Conservation (phyloP, 2,888 invertebrate genomes). For the Trissoscelio sp. region DNA sequence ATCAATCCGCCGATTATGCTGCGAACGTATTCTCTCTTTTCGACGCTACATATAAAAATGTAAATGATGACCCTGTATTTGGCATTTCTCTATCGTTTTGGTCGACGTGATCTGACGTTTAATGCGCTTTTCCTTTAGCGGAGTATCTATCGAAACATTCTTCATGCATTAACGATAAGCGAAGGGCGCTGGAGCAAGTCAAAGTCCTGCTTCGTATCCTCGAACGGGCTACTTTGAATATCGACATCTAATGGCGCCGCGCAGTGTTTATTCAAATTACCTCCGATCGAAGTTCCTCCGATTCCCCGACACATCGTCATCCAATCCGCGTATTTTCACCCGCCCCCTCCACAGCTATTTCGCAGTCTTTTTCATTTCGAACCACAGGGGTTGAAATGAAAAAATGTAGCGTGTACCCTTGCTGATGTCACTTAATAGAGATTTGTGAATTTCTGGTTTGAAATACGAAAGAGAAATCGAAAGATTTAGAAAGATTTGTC, state of each 20-base stretch:
- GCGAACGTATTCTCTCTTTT: constrained; percentile 54
- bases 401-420: constrained; percentile 33
- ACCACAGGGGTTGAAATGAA: neutral
- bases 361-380: constrained; percentile 19
- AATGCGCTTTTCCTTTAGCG: constrained; percentile 63
- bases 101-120: constrained; percentile 66
- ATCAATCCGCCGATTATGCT: constrained; percentile 60
- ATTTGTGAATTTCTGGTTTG: constrained; percentile 47
- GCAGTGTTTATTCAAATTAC: constrained; percentile 78
- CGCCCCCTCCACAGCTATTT: neutral
- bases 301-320: constrained; percentile 46
- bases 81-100: constrained; percentile 62
- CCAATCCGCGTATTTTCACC: constrained; percentile 25
- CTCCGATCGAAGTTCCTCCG: constrained; percentile 35
- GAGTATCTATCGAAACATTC: constrained; percentile 67
- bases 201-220: constrained; percentile 62
- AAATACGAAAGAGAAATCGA: neutral
- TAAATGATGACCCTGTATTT: constrained; percentile 62
- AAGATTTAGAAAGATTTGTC: neutral
- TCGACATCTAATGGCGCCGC: constrained; percentile 77
- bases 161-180: constrained; percentile 69
- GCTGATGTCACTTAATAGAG: constrained; percentile 34
- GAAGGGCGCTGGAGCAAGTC: constrained; percentile 63
- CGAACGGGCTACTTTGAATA: constrained; percentile 74
- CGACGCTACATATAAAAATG: constrained; percentile 64